Evolutionary conservation across 1,140 invertebrate genomes (phyloP).

Genomic region (Caerostris extrusa): DNA sequence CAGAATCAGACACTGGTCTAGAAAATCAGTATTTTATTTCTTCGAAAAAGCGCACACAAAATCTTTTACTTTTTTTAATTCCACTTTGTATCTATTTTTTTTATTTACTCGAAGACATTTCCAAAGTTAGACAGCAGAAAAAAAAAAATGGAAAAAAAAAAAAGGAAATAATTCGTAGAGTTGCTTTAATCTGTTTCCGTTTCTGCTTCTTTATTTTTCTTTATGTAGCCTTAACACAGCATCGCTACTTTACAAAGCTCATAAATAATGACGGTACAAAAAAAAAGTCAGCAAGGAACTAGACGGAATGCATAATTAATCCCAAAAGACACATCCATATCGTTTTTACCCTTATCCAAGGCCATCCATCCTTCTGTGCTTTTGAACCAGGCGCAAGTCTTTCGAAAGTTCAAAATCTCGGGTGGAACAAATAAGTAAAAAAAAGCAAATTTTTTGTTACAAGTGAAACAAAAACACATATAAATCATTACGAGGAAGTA

Average conservation of each 20-base stretch:
- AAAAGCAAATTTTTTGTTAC: conserved; percentile 42
- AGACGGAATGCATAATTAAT: conserved; percentile 74
- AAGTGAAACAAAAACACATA: conserved; percentile 69
- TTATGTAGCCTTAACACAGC: background rate
- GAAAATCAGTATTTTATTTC: conserved; percentile 42
- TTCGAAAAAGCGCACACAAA: background rate
- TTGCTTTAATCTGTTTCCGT: conserved; percentile 40
- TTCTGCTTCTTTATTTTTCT: conserved; percentile 32
- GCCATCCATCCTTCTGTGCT: conserved; percentile 21
- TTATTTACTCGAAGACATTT: conserved; percentile 47
- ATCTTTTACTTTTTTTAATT: background rate
- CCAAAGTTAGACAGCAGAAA: no score
- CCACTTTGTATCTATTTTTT: conserved; percentile 24
- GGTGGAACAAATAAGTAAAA: conserved; percentile 54
- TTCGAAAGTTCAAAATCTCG: conserved; percentile 58
- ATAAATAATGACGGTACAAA: conserved; percentile 48
- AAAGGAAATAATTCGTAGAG: conserved; percentile 22
- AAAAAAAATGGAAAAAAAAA: background rate
- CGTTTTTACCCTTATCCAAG: conserved; percentile 32
- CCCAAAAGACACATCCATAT: conserved; percentile 58
- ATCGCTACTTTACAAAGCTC: conserved; percentile 42
- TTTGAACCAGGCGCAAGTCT: background rate
- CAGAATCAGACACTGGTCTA: background rate
- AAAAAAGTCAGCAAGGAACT: background rate
- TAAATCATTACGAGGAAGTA: conserved; percentile 59